Conservation (phyloP, 2,888 invertebrate genomes). For the Cephus runcator region DNA sequence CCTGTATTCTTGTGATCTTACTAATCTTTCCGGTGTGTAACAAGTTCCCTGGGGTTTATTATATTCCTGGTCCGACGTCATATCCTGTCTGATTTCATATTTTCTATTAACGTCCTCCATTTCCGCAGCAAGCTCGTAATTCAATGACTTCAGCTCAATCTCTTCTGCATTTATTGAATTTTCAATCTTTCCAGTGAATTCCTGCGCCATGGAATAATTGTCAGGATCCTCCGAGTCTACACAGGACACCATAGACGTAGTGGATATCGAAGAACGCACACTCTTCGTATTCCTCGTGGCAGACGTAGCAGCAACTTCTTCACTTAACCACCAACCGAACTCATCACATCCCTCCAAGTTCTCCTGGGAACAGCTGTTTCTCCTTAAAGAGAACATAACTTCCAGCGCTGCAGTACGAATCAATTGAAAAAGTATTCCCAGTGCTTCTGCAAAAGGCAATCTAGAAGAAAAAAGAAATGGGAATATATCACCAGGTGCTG, state of each 20-base stretch:
- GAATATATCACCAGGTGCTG: neutral
- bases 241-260: slow-evolving; percentile 40
- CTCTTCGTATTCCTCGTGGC: slow-evolving; percentile 5
- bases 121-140: slow-evolving; percentile 30
- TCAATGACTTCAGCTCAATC: slow-evolving; percentile 39
- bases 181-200: slow-evolving; percentile 25
- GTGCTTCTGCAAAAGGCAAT: neutral
- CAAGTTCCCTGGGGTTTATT: slow-evolving; percentile 31
- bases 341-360: slow-evolving; percentile 36
- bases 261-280: slow-evolving; percentile 30
- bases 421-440: neutral
- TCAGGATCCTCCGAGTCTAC: slow-evolving; percentile 40
- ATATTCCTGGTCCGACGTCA: slow-evolving; percentile 21
- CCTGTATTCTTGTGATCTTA: slow-evolving; percentile 51
- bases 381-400: slow-evolving; percentile 45
- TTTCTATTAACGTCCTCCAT: slow-evolving; percentile 37
- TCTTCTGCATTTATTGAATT: slow-evolving; percentile 28
- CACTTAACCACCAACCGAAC: slow-evolving; percentile 57
- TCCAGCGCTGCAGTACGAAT: neutral
- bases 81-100: neutral
- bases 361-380: slow-evolving; percentile 24
- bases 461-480: neutral
- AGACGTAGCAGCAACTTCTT: slow-evolving; percentile 18
- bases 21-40: slow-evolving; percentile 57
- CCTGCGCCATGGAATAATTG: slow-evolving; percentile 27